Conservation (phyloP, 2,797 vertebrate genomes). For the Esox lucius region DNA sequence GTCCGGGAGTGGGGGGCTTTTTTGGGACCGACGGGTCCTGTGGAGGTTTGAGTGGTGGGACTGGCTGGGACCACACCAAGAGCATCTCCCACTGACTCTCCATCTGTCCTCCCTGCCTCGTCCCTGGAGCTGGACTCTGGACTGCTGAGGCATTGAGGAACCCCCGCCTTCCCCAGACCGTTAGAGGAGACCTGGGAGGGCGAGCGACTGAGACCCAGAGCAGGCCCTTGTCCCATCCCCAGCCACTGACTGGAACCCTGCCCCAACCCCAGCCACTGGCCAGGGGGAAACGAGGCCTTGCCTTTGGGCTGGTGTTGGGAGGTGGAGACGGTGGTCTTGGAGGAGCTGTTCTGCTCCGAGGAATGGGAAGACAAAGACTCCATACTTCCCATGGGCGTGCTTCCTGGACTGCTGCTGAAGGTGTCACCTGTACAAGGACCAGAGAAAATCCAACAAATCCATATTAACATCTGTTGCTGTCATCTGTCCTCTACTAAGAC, state of each 20-base stretch:
- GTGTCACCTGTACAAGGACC: conserved; percentile 85
- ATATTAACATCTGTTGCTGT: conserved; percentile 62
- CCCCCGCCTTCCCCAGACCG: conserved; percentile 68
- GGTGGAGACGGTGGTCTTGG: conserved; percentile 69
- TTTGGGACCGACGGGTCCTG: conserved; percentile 74
- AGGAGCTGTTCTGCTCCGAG: conserved; percentile 89
- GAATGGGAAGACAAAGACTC: conserved; percentile 98
- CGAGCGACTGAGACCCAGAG: conserved; percentile 41
- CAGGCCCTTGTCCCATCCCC: conserved; percentile 26
- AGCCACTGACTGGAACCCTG: neutral
- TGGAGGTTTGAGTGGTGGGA: conserved; percentile 61
- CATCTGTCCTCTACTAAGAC: neutral
- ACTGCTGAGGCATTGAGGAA: conserved; percentile 79
- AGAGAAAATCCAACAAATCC: conserved; percentile 52
- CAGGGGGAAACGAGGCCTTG: conserved; percentile 71
- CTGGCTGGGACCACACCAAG: conserved; percentile 78
- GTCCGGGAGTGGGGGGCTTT: conserved; percentile 76
- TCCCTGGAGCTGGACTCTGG: conserved; percentile 89
- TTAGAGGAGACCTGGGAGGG: conserved; percentile 75
- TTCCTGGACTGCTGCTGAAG: conserved; percentile 92
- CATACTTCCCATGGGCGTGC: conserved; percentile 94
- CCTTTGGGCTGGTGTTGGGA: conserved; percentile 72
- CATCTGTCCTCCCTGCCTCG: conserved; percentile 84
- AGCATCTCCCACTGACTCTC: conserved; percentile 81
- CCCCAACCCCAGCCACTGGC: conserved; percentile 57